Evolutionary conservation across 30 jellyfish, hydroid and myxozoan species (phyloP), one percentile per base, ranked within the genome.

Genomic region (Mastigias papua): DNA sequence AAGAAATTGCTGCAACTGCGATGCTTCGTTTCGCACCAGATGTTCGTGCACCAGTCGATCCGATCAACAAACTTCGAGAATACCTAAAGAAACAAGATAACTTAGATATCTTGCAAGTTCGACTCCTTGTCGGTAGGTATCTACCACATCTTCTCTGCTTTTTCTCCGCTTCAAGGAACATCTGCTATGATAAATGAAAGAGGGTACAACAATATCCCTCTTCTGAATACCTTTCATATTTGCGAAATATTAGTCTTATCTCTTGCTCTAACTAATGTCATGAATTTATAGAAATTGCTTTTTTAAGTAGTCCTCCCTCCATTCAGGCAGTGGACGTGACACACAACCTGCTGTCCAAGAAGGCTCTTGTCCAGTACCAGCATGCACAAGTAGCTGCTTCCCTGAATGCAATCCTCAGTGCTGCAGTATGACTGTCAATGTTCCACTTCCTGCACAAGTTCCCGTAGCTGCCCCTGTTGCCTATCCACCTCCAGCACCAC

Each of bases 361-460:
- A 42, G 98, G 98, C 34, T 82, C 79, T 66, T 93, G 98, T 73
- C 98, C 98, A 4, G 96, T 76, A 30, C 86, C 96, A 48, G 98
- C 94, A 54, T 93, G 98, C 86, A 65, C 97, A 20, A 84, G 97
- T 69, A 97, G 94, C 79, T 93, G 98, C 49, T 93, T 89, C 96
- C 98, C 98, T 48, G 98, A 93, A 84, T 93, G 98, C 80, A 83
- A 75, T 50, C 98, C 98, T 23, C 89, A 74, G 37, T 93, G 98
- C 83, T 93, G 98, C 80, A 84, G 93, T 46, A 86, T 77, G 20
- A 87, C 97, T 29, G 86, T 93, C 76, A 57, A 82, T 25, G 64
- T 93, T 29, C 89, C 94, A 33, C 90, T 88, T 22, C 98, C 98
- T 4, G 97, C 96, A 23, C 73, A 76, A 10, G 90, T 97, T 28